Percentiles rank a stretch among this genome's conserved stretches.
These are phyloP conservation scores for Odontophorus gujanensis DNA, from an alignment of 2,113 vertebrate genomes.

Conservation along the genomic window DNA sequence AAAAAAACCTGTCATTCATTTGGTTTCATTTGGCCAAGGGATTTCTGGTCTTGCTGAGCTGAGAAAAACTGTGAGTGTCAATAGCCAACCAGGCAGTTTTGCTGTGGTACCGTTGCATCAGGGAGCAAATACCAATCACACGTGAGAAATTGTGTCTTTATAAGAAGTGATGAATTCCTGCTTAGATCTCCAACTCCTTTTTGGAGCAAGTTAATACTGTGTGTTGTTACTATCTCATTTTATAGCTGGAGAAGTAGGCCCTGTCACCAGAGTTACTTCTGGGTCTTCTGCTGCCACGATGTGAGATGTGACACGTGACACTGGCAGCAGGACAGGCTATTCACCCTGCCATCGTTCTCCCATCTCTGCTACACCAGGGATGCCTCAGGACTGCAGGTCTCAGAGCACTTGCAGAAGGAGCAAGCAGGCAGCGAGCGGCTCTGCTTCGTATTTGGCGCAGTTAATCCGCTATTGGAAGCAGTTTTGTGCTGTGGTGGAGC, in stretches of 20 bases:
- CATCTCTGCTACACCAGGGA: not conserved
- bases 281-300: not conserved
- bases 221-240: constrained; percentile 12
- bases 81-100: not conserved
- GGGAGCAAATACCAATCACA: not conserved
- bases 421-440: not conserved
- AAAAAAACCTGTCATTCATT: not conserved
- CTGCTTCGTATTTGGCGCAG: not conserved
- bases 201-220: not conserved
- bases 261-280: not conserved
- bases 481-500: not conserved
- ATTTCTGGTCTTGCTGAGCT: constrained; percentile 9
- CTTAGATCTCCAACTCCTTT: not conserved
- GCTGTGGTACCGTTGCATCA: not conserved
- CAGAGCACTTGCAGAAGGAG: not conserved
- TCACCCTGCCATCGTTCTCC: not conserved
- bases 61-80: not conserved
- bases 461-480: not conserved
- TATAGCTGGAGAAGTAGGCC: not conserved
- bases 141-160: not conserved
- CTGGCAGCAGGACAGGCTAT: not conserved
- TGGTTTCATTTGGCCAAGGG: not conserved
- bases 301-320: not conserved
- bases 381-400: not conserved
- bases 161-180: constrained; percentile 3